Percentiles rank a stretch among this genome's conserved stretches.
Conservation (phyloP, 1,140 invertebrate species). For the Cryptotermes secundus region DNA sequence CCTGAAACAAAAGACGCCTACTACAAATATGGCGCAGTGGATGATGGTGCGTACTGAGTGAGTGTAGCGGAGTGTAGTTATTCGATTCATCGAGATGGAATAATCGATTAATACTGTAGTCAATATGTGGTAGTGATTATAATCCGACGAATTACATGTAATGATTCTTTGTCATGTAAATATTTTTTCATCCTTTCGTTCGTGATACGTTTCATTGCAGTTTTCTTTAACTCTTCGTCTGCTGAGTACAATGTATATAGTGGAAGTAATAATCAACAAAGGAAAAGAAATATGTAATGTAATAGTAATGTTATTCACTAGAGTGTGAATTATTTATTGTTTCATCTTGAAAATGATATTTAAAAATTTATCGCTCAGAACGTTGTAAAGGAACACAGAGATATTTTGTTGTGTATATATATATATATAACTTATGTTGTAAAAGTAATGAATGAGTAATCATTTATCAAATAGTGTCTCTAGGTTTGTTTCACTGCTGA, state of each 20-base stretch:
- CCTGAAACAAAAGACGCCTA: constrained; percentile 55
- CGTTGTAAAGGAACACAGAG: background rate
- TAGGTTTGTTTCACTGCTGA: background rate
- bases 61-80: background rate
- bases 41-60: constrained; percentile 57
- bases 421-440: background rate
- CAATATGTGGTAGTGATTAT: constrained; percentile 18
- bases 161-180: background rate
- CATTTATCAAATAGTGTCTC: background rate
- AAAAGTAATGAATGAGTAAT: background rate
- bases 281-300: background rate
- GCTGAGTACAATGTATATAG: background rate
- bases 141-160: background rate
- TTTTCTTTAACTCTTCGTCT: background rate
- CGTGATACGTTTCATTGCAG: background rate
- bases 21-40: constrained; percentile 55
- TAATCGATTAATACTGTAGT: constrained; percentile 10
- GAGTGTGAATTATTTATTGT: background rate
- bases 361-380: background rate
- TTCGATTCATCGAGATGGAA: background rate
- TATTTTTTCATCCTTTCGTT: background rate
- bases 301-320: background rate
- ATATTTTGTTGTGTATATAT: background rate
- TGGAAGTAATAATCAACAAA: background rate
- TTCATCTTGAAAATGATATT: background rate